phyloP scores from a whole-genome alignment of 2,113 vertebrate species.

The Lamprologus tigripictilis region DNA sequence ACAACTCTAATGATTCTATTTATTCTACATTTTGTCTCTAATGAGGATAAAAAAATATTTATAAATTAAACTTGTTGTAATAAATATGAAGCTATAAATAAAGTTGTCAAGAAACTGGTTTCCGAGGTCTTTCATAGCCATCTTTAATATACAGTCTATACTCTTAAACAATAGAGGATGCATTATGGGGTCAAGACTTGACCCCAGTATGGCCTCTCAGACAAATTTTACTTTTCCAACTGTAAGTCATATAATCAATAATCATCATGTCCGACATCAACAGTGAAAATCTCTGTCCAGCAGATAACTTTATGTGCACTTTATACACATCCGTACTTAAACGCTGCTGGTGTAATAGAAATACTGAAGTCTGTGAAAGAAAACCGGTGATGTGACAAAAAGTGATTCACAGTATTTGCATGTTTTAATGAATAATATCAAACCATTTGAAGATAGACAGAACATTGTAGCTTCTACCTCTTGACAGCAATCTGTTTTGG shows the following conservation, averaged over 20 bases:
- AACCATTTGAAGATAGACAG: not conserved
- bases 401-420: not conserved
- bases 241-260: not conserved
- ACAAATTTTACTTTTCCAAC: not conserved
- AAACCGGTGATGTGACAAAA: not conserved
- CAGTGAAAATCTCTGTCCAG: not conserved
- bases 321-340: not conserved
- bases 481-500: not conserved
- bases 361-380: not conserved
- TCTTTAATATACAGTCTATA: not conserved
- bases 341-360: not conserved
- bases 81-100: not conserved
- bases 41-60: not conserved
- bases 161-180: not conserved
- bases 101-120: not conserved
- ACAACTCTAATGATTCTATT: not conserved
- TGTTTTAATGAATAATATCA: not conserved
- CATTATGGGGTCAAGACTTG: not conserved
- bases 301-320: not conserved
- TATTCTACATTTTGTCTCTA: not conserved
- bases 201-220: not conserved
- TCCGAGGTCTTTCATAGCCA: not conserved
- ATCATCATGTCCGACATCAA: not conserved
- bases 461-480: not conserved
- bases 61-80: not conserved